Percentiles rank a stretch among this genome's conserved stretches.
These are phyloP conservation scores for Zosterops japonicus DNA, from an alignment of 2,113 vertebrate genomes.

Conservation along the genomic window DNA sequence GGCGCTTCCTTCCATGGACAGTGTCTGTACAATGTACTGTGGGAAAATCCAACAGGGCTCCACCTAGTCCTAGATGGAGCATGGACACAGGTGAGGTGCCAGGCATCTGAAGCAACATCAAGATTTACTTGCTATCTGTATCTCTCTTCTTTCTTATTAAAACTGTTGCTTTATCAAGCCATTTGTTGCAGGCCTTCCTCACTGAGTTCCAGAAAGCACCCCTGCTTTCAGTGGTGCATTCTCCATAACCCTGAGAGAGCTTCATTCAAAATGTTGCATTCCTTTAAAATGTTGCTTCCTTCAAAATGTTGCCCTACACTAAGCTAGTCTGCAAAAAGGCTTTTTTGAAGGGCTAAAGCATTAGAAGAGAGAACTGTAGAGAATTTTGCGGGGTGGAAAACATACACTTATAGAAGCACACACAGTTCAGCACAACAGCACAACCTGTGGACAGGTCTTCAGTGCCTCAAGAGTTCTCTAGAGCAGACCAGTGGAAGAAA, in stretches of 20 bases:
- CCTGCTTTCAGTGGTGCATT: background rate
- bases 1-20: accelerated
- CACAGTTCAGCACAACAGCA: background rate
- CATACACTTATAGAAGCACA: background rate
- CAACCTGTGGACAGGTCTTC: accelerated
- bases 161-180: background rate
- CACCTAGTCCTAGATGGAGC: accelerated
- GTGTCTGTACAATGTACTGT: accelerated
- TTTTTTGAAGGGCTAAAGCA: background rate
- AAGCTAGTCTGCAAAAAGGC: background rate
- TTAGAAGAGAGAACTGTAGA: too few species aligned
- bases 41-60: background rate
- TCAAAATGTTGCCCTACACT: background rate
- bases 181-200: background rate
- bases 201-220: background rate
- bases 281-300: background rate
- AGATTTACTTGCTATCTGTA: background rate
- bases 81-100: accelerated
- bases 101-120: background rate
- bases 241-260: background rate
- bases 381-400: too few species aligned
- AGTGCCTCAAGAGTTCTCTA: background rate
- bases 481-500: background rate
- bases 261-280: background rate
- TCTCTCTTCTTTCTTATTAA: background rate